Conservation (phyloP, 2,797 vertebrate species). For the Psittacula echo region DNA sequence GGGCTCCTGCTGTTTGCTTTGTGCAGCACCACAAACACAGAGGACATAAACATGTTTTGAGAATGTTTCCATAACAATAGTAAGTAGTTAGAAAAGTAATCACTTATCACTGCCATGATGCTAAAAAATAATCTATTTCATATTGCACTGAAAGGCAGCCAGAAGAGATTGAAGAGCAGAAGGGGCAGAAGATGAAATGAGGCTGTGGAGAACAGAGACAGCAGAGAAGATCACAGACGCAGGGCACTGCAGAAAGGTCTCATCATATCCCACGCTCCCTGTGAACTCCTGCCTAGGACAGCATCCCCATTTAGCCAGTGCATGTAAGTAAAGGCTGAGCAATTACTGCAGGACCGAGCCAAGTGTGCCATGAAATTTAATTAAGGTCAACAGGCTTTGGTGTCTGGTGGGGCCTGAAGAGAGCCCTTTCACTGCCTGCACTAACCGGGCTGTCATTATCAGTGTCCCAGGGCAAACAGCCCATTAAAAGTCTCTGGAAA, state of each 20-base stretch:
- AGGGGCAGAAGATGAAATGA: not conserved
- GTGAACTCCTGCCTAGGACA: not conserved
- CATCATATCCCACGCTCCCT: fast-evolving
- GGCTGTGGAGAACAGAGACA: not conserved
- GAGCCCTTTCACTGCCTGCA: not conserved
- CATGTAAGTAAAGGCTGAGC: not conserved
- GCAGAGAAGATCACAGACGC: not conserved
- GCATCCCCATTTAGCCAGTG: not conserved
- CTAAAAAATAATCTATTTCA: not conserved
- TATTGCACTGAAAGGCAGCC: not conserved
- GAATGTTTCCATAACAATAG: not conserved
- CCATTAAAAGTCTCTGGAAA: slow-evolving; percentile 17
- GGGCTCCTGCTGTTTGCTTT: not conserved
- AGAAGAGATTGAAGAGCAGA: not conserved
- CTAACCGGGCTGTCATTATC: not conserved
- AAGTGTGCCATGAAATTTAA: slow-evolving; percentile 56
- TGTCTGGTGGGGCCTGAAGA: slow-evolving; percentile 24
- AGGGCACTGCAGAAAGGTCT: not conserved
- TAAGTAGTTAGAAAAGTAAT: not conserved
- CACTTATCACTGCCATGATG: not conserved
- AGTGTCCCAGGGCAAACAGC: not conserved
- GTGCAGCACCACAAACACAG: not conserved
- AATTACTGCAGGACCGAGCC: not conserved
- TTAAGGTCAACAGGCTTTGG: slow-evolving; percentile 34
- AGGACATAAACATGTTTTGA: not conserved